Evolutionary conservation across 2,113 vertebrate genomes (phyloP).

Genomic region (Scytalopus superciliaris): DNA sequence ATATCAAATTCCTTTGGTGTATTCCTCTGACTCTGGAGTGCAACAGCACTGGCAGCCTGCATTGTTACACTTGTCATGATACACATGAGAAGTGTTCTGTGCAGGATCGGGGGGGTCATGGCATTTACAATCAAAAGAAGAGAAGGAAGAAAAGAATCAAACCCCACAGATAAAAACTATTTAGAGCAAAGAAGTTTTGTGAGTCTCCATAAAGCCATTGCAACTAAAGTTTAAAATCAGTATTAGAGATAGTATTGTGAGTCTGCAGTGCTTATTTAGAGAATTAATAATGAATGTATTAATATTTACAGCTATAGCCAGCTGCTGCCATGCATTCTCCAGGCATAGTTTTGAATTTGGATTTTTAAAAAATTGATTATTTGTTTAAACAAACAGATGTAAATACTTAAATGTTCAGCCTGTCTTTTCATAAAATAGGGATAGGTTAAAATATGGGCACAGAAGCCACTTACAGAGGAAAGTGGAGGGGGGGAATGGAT

Average conservation of each 20-base stretch:
- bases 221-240: neutral
- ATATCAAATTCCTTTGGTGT: constrained; percentile 37
- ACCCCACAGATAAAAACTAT: neutral
- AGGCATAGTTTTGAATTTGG: neutral
- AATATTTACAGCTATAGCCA: neutral
- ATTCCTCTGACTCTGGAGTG: neutral
- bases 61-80: constrained; percentile 57
- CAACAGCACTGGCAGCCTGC: constrained; percentile 43
- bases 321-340: neutral
- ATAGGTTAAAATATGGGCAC: neutral
- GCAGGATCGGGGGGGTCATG: neutral
- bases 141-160: neutral
- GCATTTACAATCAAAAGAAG: neutral
- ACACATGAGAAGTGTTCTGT: constrained; percentile 18
- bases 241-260: neutral
- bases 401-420: neutral
- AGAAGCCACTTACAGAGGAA: neutral
- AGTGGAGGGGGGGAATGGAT: fast-evolving
- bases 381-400: neutral
- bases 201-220: neutral
- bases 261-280: neutral
- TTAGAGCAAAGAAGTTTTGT: neutral
- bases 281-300: neutral
- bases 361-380: neutral
- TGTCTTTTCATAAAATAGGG: neutral